These are phyloP conservation scores for Forpus xanthops DNA, from an alignment of 2,797 vertebrate genomes.

Conservation along the genomic window DNA sequence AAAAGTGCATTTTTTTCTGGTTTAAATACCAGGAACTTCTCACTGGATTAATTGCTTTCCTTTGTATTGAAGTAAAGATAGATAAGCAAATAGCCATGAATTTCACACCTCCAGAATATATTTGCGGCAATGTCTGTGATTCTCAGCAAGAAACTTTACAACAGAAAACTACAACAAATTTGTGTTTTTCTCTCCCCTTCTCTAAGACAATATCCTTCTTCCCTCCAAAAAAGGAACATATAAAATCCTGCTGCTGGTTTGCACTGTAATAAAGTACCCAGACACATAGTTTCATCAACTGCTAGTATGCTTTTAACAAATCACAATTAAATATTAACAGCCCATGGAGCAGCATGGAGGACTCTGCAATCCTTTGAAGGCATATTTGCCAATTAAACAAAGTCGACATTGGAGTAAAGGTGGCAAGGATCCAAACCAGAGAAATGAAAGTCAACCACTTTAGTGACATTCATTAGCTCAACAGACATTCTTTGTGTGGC, in stretches of 20 bases:
- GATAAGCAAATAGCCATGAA: not conserved
- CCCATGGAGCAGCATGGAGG: slow-evolving; percentile 66
- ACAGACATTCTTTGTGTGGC: slow-evolving; percentile 81
- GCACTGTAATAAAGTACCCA: slow-evolving; percentile 69
- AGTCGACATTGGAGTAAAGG: slow-evolving; percentile 78
- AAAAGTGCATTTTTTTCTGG: not conserved
- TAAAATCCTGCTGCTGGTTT: slow-evolving; percentile 57
- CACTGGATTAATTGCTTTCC: not conserved
- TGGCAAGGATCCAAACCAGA: slow-evolving; percentile 84
- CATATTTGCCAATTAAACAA: slow-evolving; percentile 83
- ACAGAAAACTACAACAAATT: not conserved
- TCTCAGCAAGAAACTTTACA: not conserved
- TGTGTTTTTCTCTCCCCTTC: not conserved
- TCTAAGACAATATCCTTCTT: not conserved
- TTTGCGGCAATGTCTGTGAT: not conserved
- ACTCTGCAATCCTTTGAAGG: slow-evolving; percentile 77
- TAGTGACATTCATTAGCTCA: slow-evolving; percentile 81
- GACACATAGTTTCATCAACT: slow-evolving; percentile 70
- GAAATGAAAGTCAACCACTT: slow-evolving; percentile 80
- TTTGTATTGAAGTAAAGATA: not conserved
- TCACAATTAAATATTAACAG: slow-evolving; percentile 82
- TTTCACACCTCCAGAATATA: not conserved
- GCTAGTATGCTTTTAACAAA: slow-evolving; percentile 77
- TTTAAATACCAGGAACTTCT: not conserved
- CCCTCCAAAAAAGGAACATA: not conserved